Evolutionary conservation across 2,888 invertebrate species (phyloP).

Genomic region (Xestobium rufovillosum): DNA sequence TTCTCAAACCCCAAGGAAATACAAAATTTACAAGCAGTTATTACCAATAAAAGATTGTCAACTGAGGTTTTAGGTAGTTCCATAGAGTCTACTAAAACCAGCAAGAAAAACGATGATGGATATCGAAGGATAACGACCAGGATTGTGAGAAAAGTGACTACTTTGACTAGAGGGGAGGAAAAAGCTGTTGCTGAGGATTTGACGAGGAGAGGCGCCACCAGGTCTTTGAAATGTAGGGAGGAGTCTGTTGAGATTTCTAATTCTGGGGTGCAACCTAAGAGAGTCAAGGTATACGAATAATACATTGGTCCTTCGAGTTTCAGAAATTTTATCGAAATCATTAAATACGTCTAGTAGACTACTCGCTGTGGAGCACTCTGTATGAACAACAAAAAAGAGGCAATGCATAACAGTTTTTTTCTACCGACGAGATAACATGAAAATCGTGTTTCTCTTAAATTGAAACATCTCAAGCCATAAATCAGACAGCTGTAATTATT

Average conservation of each 20-base stretch:
- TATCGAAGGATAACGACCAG: constrained; percentile 77
- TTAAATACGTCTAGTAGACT: too few species aligned
- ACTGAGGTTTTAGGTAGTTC: constrained; percentile 81
- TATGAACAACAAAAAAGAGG: too few species aligned
- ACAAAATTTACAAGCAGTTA: constrained; percentile 65
- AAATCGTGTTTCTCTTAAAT: too few species aligned
- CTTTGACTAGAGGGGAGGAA: constrained; percentile 79
- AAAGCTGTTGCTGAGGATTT: constrained; percentile 64
- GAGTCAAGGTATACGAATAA: constrained; percentile 82
- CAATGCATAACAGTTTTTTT: too few species aligned
- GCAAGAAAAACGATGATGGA: constrained; percentile 70
- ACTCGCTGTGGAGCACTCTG: too few species aligned
- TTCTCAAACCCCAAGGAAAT: constrained; percentile 33
- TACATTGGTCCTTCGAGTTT: too few species aligned
- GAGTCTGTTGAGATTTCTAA: constrained; percentile 45
- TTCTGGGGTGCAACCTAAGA: constrained; percentile 59
- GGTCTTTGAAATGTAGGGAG: constrained; percentile 36
- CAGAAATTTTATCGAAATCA: too few species aligned
- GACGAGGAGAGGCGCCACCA: constrained; percentile 51
- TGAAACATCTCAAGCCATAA: too few species aligned
- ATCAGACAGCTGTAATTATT: too few species aligned
- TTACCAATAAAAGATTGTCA: constrained; percentile 73
- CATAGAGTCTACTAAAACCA: constrained; percentile 75
- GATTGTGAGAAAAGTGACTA: constrained; percentile 82
- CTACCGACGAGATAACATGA: too few species aligned